Evolutionary conservation across 1,140 invertebrate genomes (phyloP), one percentile per base, ranked within the genome.

Genomic region (Meloidogyne exigua): DNA sequence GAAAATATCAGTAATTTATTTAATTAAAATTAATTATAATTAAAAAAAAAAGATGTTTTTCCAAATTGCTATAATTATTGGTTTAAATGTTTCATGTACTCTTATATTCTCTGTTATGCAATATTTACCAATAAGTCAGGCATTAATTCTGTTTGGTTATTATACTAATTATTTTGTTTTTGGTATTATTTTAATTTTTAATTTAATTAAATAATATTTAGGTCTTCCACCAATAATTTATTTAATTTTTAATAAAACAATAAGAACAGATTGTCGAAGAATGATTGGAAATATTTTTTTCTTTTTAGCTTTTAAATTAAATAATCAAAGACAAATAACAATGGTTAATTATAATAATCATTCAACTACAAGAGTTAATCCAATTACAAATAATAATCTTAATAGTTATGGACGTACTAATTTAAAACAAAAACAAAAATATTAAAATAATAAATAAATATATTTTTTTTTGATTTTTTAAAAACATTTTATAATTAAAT

Each of bases 21-120:
- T 25, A 32, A 10, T 65, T 65, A 65, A 65, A 7, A 9, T 65
- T 65, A 32, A 65, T 65, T n/a, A n/a, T n/a, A n/a, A n/a, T 32
- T 32, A 70, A 70, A 26, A 26, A 32, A 3, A 65, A 23, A 25
- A 71, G 69, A 36, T 71, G 7, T 71, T 71, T 49, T 18, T 71
- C 4, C 69, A 71, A 71, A 62, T 71, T 25, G 69, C 69, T 28
- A 26, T 62, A 21, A 71, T 71, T 10, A 71, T 57, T 71, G 69
- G 69, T 7, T 18, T 71, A n/a, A 49, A 71, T 44, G 18, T 71
- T 13, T 15, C 69, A 18, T 57, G 32, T 36, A 57, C 26, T 71
- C 4, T 71, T 7, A 15, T 71, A 7, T 71, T 28, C 18, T 15
- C 18, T 18, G 11, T 71, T 18, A 71, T 71, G 36, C 69, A 71